Evolutionary conservation across 1,140 invertebrate species (phyloP).

Genomic region (Lordiphosa mommai): DNA sequence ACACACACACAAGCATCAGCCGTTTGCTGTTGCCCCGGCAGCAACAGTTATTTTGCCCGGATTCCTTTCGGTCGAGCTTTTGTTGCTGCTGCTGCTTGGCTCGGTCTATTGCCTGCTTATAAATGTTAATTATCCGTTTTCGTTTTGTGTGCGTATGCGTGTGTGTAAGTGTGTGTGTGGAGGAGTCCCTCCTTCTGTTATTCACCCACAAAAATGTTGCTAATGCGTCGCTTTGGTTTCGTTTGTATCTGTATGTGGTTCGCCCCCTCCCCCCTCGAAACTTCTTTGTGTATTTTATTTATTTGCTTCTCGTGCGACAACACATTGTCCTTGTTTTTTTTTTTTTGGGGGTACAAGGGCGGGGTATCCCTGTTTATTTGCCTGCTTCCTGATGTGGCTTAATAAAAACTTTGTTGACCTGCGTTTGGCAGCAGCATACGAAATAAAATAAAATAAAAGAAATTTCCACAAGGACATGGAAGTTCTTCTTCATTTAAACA

Average conservation of each 20-base stretch:
- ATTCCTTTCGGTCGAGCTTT: slow-evolving; percentile 42
- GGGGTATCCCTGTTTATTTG: slow-evolving; percentile 15
- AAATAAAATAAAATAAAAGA: slow-evolving; percentile 14
- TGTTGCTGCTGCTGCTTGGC: slow-evolving; percentile 6
- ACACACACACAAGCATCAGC: slow-evolving; percentile 33
- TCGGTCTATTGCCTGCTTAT: slow-evolving; percentile 59
- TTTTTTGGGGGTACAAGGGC: not conserved
- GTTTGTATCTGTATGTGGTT: slow-evolving; percentile 17
- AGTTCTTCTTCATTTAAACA: slow-evolving; percentile 12
- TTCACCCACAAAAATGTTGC: slow-evolving; percentile 21
- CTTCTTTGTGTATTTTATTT: slow-evolving; percentile 54
- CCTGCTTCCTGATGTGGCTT: slow-evolving; percentile 45
- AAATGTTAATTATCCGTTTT: slow-evolving; percentile 69
- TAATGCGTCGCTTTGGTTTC: slow-evolving; percentile 43
- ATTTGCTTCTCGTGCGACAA: slow-evolving; percentile 54
- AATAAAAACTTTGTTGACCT: slow-evolving; percentile 74
- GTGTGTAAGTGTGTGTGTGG: not conserved
- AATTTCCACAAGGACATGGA: not conserved
- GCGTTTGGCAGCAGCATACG: slow-evolving; percentile 49
- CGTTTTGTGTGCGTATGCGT: slow-evolving; percentile 1
- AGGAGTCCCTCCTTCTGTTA: not conserved
- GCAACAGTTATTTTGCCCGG: slow-evolving; percentile 65
- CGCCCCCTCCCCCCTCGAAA: not conserved
- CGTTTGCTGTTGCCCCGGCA: slow-evolving; percentile 38
- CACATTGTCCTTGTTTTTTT: slow-evolving; percentile 57